Evolutionary conservation across 1,140 invertebrate genomes (phyloP).

Genomic region (Zaprionus vittiger): DNA sequence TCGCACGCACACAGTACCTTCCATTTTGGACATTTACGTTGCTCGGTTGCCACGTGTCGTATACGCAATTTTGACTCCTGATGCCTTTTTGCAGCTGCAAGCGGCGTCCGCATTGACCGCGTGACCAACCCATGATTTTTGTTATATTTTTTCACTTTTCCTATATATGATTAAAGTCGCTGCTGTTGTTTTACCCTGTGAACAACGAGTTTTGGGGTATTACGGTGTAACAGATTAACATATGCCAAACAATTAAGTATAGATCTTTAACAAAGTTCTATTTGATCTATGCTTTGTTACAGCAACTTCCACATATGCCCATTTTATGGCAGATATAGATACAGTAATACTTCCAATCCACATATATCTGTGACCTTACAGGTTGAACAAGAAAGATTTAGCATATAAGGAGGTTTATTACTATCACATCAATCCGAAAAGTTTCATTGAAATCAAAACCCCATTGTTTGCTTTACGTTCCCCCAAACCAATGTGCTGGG

Average conservation of each 20-base stretch:
- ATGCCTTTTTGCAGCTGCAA: conserved; percentile 14
- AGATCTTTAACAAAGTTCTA: too few species aligned
- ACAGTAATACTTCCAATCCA: too few species aligned
- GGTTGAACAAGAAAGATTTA: not conserved
- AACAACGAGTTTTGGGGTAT: not conserved
- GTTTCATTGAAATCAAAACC: too few species aligned
- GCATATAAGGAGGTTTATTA: not conserved
- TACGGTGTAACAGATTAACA: not conserved
- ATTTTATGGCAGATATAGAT: too few species aligned
- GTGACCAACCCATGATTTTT: conserved; percentile 37
- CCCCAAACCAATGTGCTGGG: not conserved
- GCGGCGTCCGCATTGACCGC: conserved; percentile 32
- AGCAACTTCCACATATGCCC: too few species aligned
- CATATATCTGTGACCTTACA: too few species aligned
- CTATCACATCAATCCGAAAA: too few species aligned
- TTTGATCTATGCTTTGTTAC: too few species aligned
- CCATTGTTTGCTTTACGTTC: too few species aligned
- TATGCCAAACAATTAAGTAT: too few species aligned
- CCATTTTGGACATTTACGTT: conserved; percentile 57
- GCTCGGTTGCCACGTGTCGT: conserved; percentile 52
- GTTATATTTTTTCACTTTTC: conserved; percentile 15
- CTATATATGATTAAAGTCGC: conserved; percentile 4
- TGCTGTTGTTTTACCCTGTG: conserved; percentile 2
- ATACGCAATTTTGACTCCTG: conserved; percentile 67
- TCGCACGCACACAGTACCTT: conserved; percentile 3